Evolutionary conservation across 2,797 vertebrate genomes (phyloP).

Genomic region (Cottoperca gobio): DNA sequence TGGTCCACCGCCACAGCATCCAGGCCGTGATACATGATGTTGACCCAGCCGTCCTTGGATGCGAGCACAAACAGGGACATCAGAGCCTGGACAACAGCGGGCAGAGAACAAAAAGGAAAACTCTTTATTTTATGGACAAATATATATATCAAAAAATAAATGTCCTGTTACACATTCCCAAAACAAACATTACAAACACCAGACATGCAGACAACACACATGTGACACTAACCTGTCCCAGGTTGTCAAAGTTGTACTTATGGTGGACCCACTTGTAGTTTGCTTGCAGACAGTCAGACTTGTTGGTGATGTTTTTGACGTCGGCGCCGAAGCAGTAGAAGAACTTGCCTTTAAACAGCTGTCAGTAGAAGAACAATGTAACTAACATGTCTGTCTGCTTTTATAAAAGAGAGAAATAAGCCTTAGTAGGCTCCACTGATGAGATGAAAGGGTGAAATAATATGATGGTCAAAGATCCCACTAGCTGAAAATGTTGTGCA

Average conservation of each 20-base stretch:
- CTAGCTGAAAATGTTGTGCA: constrained; percentile 10
- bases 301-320: constrained; percentile 97
- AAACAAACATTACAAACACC: background rate
- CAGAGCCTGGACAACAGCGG: constrained; percentile 86
- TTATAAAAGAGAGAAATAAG: constrained; percentile 26
- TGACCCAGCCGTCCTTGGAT: constrained; percentile 99
- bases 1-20: constrained; percentile 96
- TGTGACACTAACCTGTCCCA: constrained; percentile 90
- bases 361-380: constrained; percentile 49
- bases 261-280: constrained; percentile 98
- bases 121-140: background rate
- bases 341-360: constrained; percentile 99
- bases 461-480: constrained; percentile 42
- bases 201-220: background rate
- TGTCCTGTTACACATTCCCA: background rate
- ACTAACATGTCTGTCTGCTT: constrained; percentile 15
- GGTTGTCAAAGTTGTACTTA: constrained; percentile 99
- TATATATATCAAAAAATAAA: no score
- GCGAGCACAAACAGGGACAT: constrained; percentile 99
- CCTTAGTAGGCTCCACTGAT: background rate
- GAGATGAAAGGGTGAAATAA: constrained; percentile 50
- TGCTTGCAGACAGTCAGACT: constrained; percentile 93
- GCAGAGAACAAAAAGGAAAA: constrained; percentile 4
- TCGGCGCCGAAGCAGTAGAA: constrained; percentile 95
- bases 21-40: constrained; percentile 98